These are phyloP conservation scores for Enteromius fasciolatus DNA, from an alignment of 2,797 vertebrate species.

Conservation along the genomic window DNA sequence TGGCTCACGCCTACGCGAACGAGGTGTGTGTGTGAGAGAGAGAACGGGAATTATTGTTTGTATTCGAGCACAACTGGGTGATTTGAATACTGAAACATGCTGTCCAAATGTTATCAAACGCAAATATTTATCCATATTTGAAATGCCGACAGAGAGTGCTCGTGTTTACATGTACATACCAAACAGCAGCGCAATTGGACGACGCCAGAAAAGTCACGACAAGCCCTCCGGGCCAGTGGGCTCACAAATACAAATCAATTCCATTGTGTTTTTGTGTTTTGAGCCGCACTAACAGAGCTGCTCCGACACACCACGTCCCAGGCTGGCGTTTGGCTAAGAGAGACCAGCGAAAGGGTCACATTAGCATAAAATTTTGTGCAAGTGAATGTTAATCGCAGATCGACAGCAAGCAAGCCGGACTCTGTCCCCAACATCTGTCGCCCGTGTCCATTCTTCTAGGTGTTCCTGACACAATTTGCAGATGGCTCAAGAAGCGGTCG, in stretches of 20 bases:
- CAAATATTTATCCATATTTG: constrained; percentile 68
- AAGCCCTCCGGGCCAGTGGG: constrained; percentile 53
- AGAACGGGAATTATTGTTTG: constrained; percentile 48
- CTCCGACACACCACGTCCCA: constrained; percentile 52
- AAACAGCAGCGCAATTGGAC: constrained; percentile 55
- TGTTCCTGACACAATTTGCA: constrained; percentile 17
- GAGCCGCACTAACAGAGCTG: constrained; percentile 49
- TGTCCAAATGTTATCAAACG: constrained; percentile 71
- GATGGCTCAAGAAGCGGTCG: constrained; percentile 4
- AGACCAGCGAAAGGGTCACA: constrained; percentile 68
- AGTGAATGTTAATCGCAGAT: constrained; percentile 52
- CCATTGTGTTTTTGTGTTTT: constrained; percentile 59
- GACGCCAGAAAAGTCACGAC: constrained; percentile 59
- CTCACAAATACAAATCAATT: constrained; percentile 61
- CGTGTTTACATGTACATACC: constrained; percentile 61
- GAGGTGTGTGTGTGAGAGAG: constrained; percentile 6
- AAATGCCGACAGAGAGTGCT: constrained; percentile 49
- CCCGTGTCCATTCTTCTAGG: not conserved
- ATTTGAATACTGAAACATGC: constrained; percentile 61
- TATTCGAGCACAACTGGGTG: constrained; percentile 46
- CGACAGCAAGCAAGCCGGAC: not conserved
- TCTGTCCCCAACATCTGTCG: not conserved
- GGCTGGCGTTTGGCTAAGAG: constrained; percentile 66
- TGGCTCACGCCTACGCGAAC: not conserved
- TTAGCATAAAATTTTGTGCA: constrained; percentile 67